These are phyloP conservation scores for Epiperipatus broadwayi DNA, from an alignment of 2,888 invertebrate species.

Conservation along the genomic window DNA sequence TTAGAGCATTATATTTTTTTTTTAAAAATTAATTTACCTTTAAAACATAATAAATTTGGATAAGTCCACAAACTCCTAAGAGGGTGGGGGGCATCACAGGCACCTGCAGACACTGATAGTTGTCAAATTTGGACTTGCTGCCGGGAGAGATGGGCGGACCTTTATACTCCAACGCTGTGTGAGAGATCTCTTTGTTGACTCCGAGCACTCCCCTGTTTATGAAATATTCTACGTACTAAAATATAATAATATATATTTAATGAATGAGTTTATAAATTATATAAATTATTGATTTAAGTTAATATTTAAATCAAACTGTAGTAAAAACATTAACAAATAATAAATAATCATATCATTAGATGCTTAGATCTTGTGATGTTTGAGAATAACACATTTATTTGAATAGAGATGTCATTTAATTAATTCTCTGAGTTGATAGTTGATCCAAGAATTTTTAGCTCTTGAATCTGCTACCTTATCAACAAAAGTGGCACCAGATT, in stretches of 20 bases:
- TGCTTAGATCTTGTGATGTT: no score
- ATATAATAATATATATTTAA: conserved; percentile 10
- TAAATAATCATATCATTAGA: no score
- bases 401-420: no score
- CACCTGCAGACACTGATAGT: conserved; percentile 42
- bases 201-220: conserved; percentile 53
- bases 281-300: conserved; percentile 13
- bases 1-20: no score
- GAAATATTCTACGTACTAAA: conserved; percentile 51
- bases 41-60: conserved; percentile 50
- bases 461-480: no score
- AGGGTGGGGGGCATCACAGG: conserved; percentile 55
- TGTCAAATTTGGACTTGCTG: conserved; percentile 44
- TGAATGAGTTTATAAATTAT: conserved; percentile 9
- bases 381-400: no score
- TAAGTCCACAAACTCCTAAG: conserved; percentile 46
- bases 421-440: no score
- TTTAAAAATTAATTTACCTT: conserved; percentile 39
- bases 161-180: conserved; percentile 48
- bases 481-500: no score
- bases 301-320: no score
- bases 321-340: no score
- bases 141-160: conserved; percentile 43
- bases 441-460: no score
- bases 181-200: conserved; percentile 45